Conservation (phyloP, 2,888 invertebrate species). For the Eupithecia vulgata region DNA sequence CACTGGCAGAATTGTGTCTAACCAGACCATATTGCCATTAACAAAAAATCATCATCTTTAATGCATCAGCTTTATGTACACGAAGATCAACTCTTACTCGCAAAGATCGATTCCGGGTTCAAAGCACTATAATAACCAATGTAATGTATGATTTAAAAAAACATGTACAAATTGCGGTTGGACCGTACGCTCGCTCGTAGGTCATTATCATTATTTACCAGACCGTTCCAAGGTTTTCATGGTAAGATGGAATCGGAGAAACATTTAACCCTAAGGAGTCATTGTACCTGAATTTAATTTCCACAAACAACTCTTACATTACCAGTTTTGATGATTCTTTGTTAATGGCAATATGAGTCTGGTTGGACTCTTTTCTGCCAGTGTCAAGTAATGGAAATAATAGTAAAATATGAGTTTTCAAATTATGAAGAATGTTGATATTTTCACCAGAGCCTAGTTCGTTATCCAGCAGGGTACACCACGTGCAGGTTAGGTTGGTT, state of each 20-base stretch:
- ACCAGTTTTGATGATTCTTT: too few relatives aligned
- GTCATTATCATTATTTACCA: not conserved
- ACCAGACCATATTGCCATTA: too few relatives aligned
- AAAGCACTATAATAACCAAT: not conserved
- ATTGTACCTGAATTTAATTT: not conserved
- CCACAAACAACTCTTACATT: not conserved
- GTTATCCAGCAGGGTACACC: too few relatives aligned
- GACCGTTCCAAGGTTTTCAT: not conserved
- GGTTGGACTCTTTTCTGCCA: too few relatives aligned
- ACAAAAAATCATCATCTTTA: too few relatives aligned
- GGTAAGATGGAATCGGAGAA: not conserved
- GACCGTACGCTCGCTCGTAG: not conserved
- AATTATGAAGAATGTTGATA: too few relatives aligned
- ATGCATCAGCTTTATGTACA: not conserved
- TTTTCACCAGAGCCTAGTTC: too few relatives aligned
- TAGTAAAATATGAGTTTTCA: too few relatives aligned
- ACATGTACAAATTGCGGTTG: not conserved
- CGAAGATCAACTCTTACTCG: not conserved
- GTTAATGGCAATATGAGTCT: too few relatives aligned
- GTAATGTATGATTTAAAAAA: not conserved
- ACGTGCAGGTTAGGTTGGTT: too few relatives aligned
- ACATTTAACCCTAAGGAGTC: not conserved
- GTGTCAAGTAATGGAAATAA: too few relatives aligned
- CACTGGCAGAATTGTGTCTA: too few relatives aligned
- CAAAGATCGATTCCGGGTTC: constrained; percentile 1